phyloP scores from a whole-genome alignment of 1,140 invertebrate genomes.

The Propsilocerus akamusi region DNA sequence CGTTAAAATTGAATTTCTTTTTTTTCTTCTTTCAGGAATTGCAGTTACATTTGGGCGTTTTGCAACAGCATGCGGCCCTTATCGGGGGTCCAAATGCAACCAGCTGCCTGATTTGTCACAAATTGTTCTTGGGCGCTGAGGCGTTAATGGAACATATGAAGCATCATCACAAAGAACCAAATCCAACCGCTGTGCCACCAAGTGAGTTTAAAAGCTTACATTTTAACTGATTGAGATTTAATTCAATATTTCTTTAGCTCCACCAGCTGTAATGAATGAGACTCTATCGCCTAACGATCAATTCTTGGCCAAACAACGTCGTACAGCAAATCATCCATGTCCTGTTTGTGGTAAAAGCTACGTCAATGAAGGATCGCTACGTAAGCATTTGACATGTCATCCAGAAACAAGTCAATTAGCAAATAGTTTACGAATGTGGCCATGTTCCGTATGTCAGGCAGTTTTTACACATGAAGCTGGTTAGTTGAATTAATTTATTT shows the following conservation, averaged over 20 bases:
- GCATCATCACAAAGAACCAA: constrained; percentile 82
- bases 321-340: constrained; percentile 84
- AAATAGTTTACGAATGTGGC: constrained; percentile 78
- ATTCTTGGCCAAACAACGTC: constrained; percentile 68
- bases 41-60: constrained; percentile 66
- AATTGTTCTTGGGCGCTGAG: constrained; percentile 78
- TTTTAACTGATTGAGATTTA: background rate
- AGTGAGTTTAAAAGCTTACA: constrained; percentile 27
- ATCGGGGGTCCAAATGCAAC: constrained; percentile 76
- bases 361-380: constrained; percentile 80
- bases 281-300: constrained; percentile 29
- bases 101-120: constrained; percentile 80
- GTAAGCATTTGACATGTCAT: constrained; percentile 82
- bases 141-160: constrained; percentile 92
- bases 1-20: too few relatives aligned
- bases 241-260: constrained; percentile 4
- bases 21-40: constrained; percentile 41
- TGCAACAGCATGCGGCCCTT: constrained; percentile 84
- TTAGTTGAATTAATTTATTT: constrained; percentile 26
- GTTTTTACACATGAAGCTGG: constrained; percentile 87
- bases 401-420: constrained; percentile 76
- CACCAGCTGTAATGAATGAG: constrained; percentile 8
- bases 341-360: constrained; percentile 89
- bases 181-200: constrained; percentile 76
- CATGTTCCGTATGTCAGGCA: constrained; percentile 82